Base-by-base conservation (phyloP, 2,797 vertebrate genomes). In the Jordanella pulchra region DNA sequence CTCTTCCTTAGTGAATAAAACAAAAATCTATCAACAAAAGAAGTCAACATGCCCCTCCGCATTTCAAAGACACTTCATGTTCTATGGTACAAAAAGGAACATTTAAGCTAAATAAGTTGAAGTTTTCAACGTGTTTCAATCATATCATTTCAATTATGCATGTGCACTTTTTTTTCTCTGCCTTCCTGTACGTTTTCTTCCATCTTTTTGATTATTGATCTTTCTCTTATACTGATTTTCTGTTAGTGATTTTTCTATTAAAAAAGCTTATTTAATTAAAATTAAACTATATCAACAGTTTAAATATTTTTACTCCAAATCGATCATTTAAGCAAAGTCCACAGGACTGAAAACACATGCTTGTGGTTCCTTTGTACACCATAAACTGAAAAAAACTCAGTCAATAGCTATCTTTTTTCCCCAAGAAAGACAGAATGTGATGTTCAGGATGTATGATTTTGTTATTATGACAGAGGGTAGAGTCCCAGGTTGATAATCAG, bases 1-100 rank as follows among this genome's bases (percentile, higher is more conserved):
- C 91, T 84, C 87, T 86, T 87, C 86, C 87, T 89, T 82, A 67
- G 85, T 51, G 66, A 79, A 89, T 91, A 86, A 89, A 87, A 84
- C 85, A 86, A 83, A 67, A 76, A 79, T 81, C 84, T 78, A 81
- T 91, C 90, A 89, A 80, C 48, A 78, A 81, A 45, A 80, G 72
- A 82, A 87, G 83, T 90, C 87, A 89, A 73, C 11, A 56, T 81
- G 81, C 58, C 76, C 77, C 75, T 71, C 56, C 67, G 76, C 77
- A 79, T 79, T 80, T 87, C 82, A 84, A 84, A 89, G 71, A 76
- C 75, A 81, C 53, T 61, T 81, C 42, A 72, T 51, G 64, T 67
- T 67, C 78, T 53, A 28, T 39, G 9, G 9, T 39, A 17, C 47
- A 42, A 42, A 39, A 71, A 65, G 21, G 39, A 66, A 44, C 2